Percentiles rank a stretch among this genome's conserved stretches.
These are phyloP conservation scores for Harpegnathos saltator DNA, from an alignment of 1,140 invertebrate species.

Conservation along the genomic window DNA sequence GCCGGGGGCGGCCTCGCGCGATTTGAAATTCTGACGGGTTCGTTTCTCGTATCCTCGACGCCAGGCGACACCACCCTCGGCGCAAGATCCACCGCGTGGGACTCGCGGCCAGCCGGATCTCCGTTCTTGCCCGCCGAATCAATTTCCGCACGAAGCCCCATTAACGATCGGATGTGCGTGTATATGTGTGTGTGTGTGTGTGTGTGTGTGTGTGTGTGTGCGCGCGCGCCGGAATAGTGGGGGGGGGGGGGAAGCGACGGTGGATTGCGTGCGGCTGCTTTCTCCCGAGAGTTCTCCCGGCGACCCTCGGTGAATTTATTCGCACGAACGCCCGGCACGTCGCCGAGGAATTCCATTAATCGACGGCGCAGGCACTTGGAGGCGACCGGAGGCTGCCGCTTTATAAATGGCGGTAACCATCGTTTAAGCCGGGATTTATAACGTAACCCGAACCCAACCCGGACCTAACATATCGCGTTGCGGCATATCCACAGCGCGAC, in stretches of 20 bases:
- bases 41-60: neutral
- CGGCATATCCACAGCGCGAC: slow-evolving; percentile 20
- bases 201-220: neutral
- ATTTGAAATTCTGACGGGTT: slow-evolving; percentile 36
- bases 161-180: slow-evolving; percentile 70
- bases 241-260: neutral
- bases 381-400: slow-evolving; percentile 67
- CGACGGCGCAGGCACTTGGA: slow-evolving; percentile 72
- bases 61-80: neutral
- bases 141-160: slow-evolving; percentile 77
- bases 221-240: neutral
- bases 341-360: slow-evolving; percentile 76
- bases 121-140: slow-evolving; percentile 68
- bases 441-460: slow-evolving; percentile 44
- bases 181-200: neutral
- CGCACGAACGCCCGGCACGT: slow-evolving; percentile 72
- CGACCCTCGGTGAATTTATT: slow-evolving; percentile 73
- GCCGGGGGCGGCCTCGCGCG: neutral
- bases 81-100: slow-evolving; percentile 8
- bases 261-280: slow-evolving; percentile 24
- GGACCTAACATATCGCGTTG: slow-evolving; percentile 22
- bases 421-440: slow-evolving; percentile 74
- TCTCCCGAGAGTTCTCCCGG: slow-evolving; percentile 36
- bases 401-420: slow-evolving; percentile 71
- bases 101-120: slow-evolving; percentile 34